Evolutionary conservation across 2,797 vertebrate genomes (phyloP).

Genomic region (Erpetoichthys calabaricus): DNA sequence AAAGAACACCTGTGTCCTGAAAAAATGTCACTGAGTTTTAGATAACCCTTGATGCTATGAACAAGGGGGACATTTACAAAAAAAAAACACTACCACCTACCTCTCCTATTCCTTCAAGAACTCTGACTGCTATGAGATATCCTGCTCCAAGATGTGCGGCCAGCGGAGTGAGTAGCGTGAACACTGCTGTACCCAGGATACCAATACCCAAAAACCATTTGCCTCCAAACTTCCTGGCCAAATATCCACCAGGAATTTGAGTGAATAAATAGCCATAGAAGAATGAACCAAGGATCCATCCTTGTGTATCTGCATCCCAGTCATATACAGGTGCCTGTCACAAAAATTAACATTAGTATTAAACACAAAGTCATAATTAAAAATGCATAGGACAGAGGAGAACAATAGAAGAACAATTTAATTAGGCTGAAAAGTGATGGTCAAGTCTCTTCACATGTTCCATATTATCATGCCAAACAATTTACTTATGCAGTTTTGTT

Average conservation of each 20-base stretch:
- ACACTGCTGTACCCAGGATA: constrained; percentile 67
- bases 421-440: too few relatives aligned
- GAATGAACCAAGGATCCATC: constrained; percentile 94
- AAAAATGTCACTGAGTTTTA: background rate
- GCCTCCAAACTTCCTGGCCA: constrained; percentile 71
- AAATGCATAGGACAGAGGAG: background rate
- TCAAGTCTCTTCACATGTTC: too few relatives aligned
- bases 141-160: constrained; percentile 74
- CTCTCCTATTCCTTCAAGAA: constrained; percentile 86
- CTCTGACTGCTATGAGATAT: constrained; percentile 74
- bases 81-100: constrained; percentile 32
- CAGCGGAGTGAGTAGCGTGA: constrained; percentile 79
- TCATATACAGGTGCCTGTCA: constrained; percentile 70
- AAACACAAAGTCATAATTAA: background rate
- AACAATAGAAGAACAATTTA: background rate
- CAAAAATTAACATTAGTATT: background rate
- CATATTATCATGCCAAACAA: too few relatives aligned
- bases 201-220: constrained; percentile 81
- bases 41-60: constrained; percentile 7
- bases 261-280: constrained; percentile 98
- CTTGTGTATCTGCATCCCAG: constrained; percentile 85
- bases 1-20: constrained; percentile 2
- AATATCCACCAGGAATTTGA: constrained; percentile 85
- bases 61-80: background rate
- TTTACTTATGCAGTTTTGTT: too few relatives aligned